A percentile compares a stretch with the other conserved stretches of the same genome.
Evolutionary conservation across 2,888 invertebrate species (phyloP).

Genomic region (Epistrophe eligans): DNA sequence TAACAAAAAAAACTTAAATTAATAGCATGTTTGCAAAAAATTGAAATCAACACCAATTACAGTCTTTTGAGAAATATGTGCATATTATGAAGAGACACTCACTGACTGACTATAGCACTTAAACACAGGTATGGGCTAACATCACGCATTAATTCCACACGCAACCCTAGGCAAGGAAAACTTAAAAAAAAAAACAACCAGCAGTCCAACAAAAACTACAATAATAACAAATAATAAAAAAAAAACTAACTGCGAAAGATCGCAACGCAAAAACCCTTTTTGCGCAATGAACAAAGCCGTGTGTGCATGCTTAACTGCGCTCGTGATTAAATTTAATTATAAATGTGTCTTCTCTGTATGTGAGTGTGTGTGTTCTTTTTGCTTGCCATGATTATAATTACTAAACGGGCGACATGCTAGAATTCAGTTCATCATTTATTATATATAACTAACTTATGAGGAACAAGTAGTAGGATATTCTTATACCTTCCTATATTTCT

Average conservation of each 20-base stretch:
- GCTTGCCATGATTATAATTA: slow-evolving; percentile 54
- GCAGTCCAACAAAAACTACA: not conserved
- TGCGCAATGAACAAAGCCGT: slow-evolving; percentile 30
- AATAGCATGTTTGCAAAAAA: slow-evolving; percentile 5
- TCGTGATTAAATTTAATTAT: slow-evolving; percentile 73
- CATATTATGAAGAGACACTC: slow-evolving; percentile 14
- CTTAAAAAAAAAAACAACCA: not conserved
- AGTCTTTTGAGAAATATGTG: slow-evolving; percentile 17
- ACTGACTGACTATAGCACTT: slow-evolving; percentile 3
- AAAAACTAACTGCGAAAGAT: slow-evolving; percentile 25
- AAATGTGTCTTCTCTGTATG: slow-evolving; percentile 9
- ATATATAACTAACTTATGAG: slow-evolving; percentile 1
- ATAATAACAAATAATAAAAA: not conserved
- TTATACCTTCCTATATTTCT: not conserved
- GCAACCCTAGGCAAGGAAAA: slow-evolving; percentile 25
- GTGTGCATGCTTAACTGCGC: slow-evolving; percentile 65
- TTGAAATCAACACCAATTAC: slow-evolving; percentile 56
- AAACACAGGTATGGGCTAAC: slow-evolving; percentile 22
- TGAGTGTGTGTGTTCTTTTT: not conserved
- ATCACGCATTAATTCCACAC: slow-evolving; percentile 56
- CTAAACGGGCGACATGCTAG: slow-evolving; percentile 71
- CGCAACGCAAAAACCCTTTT: slow-evolving; percentile 13
- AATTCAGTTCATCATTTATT: slow-evolving; percentile 52
- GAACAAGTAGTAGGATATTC: not conserved
- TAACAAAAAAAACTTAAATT: not conserved